Evolutionary conservation across 2,113 vertebrate genomes (phyloP), one percentile per base, ranked within the genome.

Genomic region (Lamprologus tigripictilis): DNA sequence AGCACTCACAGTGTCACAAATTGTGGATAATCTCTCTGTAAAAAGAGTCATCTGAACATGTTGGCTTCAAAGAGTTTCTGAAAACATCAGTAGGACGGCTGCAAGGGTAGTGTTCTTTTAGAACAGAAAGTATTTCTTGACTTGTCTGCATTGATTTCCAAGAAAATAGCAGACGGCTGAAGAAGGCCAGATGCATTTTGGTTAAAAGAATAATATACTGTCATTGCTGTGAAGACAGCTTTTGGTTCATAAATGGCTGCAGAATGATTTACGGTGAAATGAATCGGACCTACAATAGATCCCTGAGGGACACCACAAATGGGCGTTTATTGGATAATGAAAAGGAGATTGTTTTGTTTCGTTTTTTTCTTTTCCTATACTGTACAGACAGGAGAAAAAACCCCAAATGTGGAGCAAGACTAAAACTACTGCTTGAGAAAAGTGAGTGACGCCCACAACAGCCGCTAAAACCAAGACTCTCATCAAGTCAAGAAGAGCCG

Each of bases 401-500:
- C 1, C 1, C 3, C 40, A 47, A 76, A 76, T 76, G 6, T 47
- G 55, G 11, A 61, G 54, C 37, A 58, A 79, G 51, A 19, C 51
- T 51, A 61, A 88, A 89, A 53, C 10, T 42, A 47, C n/a, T 40
- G 11, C 80, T 84, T 14, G 10, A 91, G 82, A 93, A 83, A 88
- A 90, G 85, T 45, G 53, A 84, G 42, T 76, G 49, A 94, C 92
- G 89, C 93, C 93, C 93, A 92, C 94, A 93, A 19, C 83, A 83
- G 88, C 92, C 91, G 84, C 93, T 84, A 93, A 94, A 94, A 91
- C 93, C 92, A 93, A 93, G 79, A 89, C 42, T 61, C 31, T 87
- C 76, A 26, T 93, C 88, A 82, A 33, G 14, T 45, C 61, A 78
- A 91, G 83, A 92, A 83, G 68, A 83, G 89, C 80, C 82, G 80